These are phyloP conservation scores for Petrophora chlorosata DNA, from an alignment of 2,888 invertebrate species.

Conservation along the genomic window DNA sequence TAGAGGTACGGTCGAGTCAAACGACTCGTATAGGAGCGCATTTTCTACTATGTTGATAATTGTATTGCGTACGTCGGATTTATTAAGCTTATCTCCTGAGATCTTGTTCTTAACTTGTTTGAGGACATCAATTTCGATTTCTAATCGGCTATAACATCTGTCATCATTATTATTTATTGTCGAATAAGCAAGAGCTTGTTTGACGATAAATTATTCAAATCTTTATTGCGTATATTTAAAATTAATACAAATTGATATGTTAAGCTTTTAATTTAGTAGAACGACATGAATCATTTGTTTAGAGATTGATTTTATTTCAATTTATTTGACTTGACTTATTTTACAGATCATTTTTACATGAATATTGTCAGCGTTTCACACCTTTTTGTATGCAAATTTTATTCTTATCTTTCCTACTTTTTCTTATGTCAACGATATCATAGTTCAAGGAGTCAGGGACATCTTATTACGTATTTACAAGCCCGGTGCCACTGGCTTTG, in stretches of 20 bases:
- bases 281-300: too few relatives aligned
- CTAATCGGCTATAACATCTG: conserved; percentile 25
- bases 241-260: too few relatives aligned
- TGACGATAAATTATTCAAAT: conserved; percentile 3
- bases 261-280: too few relatives aligned
- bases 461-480: conserved; percentile 34
- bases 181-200: conserved; percentile 10
- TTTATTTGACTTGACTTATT: too few relatives aligned
- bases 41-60: conserved; percentile 64
- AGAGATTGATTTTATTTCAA: too few relatives aligned
- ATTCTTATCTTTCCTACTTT: too few relatives aligned
- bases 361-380: too few relatives aligned
- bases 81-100: conserved; percentile 40
- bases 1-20: conserved; percentile 56
- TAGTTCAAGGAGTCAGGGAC: too few relatives aligned
- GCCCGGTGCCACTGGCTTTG: conserved; percentile 18
- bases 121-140: conserved; percentile 31
- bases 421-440: too few relatives aligned
- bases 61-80: conserved; percentile 52
- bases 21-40: conserved; percentile 54
- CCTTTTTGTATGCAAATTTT: too few relatives aligned
- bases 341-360: too few relatives aligned
- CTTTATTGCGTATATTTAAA: background rate
- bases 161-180: conserved; percentile 23
- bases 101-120: conserved; percentile 35